Conservation (phyloP, 1,140 invertebrate genomes). For the Musca vetustissima region DNA sequence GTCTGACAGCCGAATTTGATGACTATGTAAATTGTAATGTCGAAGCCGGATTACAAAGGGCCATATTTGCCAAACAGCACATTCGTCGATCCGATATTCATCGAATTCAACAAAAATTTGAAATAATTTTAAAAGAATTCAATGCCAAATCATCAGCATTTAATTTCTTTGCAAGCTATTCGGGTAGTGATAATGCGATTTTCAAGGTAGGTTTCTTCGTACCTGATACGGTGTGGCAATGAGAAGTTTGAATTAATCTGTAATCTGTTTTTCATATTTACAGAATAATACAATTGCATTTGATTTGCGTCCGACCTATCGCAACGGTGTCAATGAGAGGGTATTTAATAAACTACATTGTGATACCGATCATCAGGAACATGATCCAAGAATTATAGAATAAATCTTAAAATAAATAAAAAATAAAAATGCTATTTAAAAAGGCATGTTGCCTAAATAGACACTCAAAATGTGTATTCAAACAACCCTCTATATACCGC, state of each 20-base stretch:
- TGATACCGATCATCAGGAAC: slow-evolving; percentile 5
- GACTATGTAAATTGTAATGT: slow-evolving; percentile 18
- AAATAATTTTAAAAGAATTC: background rate
- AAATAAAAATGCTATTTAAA: too few species aligned
- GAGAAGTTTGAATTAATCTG: background rate
- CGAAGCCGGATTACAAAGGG: slow-evolving; percentile 17
- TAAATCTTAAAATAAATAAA: slow-evolving; percentile 9
- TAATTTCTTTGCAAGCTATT: slow-evolving; percentile 32
- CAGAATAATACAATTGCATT: slow-evolving; percentile 29
- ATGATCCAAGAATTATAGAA: slow-evolving; percentile 28
- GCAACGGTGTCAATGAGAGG: slow-evolving; percentile 27
- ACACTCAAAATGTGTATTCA: too few species aligned
- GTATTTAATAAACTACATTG: slow-evolving; percentile 28
- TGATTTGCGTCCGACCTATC: slow-evolving; percentile 19
- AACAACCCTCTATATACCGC: too few species aligned
- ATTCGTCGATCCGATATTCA: background rate
- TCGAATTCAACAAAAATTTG: slow-evolving; percentile 3
- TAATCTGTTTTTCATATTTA: slow-evolving; percentile 4
- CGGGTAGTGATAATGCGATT: slow-evolving; percentile 26
- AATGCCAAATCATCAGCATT: background rate
- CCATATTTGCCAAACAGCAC: background rate
- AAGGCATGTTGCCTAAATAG: too few species aligned
- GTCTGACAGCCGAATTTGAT: background rate
- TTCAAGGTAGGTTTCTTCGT: slow-evolving; percentile 28
- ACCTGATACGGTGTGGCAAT: background rate